phyloP scores from a whole-genome alignment of 2,113 vertebrate species.

The Rhegmatorhina hoffmannsi region DNA sequence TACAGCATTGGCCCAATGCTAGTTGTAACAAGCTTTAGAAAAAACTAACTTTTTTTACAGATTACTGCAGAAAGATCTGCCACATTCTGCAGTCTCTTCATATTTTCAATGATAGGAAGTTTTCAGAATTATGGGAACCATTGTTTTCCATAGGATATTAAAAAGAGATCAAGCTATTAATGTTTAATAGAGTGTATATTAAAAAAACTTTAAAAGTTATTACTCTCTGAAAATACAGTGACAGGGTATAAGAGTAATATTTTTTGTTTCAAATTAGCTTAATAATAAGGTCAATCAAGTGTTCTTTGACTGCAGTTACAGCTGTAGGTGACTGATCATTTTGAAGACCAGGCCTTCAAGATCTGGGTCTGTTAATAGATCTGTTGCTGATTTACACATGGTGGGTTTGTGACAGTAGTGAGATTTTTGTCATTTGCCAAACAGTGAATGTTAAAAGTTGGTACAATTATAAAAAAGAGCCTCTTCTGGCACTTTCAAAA shows the following conservation, averaged over 20 bases:
- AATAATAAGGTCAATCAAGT: not conserved
- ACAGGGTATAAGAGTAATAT: not conserved
- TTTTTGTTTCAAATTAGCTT: conserved; percentile 4
- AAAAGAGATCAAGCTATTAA: not conserved
- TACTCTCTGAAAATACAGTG: not conserved
- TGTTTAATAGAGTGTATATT: not conserved
- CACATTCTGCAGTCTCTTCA: not conserved
- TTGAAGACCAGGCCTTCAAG: not conserved
- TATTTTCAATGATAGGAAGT: not conserved
- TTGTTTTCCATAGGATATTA: not conserved
- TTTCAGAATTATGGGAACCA: not conserved
- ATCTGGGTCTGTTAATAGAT: not conserved
- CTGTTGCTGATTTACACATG: not conserved
- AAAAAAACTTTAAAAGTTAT: not conserved
- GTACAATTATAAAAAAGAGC: not conserved
- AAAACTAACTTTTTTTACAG: not conserved
- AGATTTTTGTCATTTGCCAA: conserved; percentile 9
- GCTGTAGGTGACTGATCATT: not conserved
- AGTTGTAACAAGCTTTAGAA: not conserved
- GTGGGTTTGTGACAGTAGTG: not conserved
- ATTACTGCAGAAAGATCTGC: not conserved
- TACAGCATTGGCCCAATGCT: not conserved
- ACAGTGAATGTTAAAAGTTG: not conserved
- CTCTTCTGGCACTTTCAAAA: not conserved
- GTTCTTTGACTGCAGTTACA: not conserved